A percentile compares a stretch with the other conserved stretches of the same genome.
These are phyloP conservation scores for Esox niger DNA, from an alignment of 2,113 vertebrate species.

Conservation along the genomic window DNA sequence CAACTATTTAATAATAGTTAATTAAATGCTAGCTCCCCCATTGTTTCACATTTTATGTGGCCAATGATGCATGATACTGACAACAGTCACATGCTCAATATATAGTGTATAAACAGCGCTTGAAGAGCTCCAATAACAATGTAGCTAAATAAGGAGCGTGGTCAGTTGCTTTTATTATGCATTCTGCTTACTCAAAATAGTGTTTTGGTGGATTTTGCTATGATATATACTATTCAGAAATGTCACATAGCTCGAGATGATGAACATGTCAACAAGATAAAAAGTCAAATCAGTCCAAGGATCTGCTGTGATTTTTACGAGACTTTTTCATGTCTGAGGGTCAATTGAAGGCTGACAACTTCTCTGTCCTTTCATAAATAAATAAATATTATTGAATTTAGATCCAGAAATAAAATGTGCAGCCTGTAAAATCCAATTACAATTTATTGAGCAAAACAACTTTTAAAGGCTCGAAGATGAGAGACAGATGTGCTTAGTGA, in stretches of 20 bases:
- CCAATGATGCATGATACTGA: slow-evolving; percentile 38
- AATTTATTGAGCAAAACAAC: slow-evolving; percentile 10
- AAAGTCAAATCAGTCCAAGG: slow-evolving; percentile 18
- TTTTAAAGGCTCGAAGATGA: slow-evolving; percentile 22
- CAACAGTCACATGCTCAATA: slow-evolving; percentile 41
- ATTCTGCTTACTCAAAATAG: slow-evolving; percentile 37
- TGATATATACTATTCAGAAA: slow-evolving; percentile 20
- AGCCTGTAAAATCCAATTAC: not conserved
- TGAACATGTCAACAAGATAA: not conserved
- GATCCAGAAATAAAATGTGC: not conserved
- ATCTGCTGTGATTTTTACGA: not conserved
- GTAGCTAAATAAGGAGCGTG: slow-evolving; percentile 40
- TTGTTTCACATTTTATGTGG: slow-evolving; percentile 50
- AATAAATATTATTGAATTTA: not conserved
- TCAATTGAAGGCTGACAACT: slow-evolving; percentile 10
- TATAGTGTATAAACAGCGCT: slow-evolving; percentile 18
- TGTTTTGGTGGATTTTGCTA: slow-evolving; percentile 23
- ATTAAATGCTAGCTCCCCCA: slow-evolving; percentile 36
- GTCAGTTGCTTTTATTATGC: slow-evolving; percentile 9
- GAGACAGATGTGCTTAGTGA: slow-evolving; percentile 23
- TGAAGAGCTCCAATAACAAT: slow-evolving; percentile 16
- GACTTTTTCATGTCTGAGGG: not conserved
- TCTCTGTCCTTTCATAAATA: not conserved
- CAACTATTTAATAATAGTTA: slow-evolving; percentile 33
- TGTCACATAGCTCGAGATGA: not conserved